phyloP scores from a whole-genome alignment of 2,797 vertebrate genomes.

The Merluccius polli region DNA sequence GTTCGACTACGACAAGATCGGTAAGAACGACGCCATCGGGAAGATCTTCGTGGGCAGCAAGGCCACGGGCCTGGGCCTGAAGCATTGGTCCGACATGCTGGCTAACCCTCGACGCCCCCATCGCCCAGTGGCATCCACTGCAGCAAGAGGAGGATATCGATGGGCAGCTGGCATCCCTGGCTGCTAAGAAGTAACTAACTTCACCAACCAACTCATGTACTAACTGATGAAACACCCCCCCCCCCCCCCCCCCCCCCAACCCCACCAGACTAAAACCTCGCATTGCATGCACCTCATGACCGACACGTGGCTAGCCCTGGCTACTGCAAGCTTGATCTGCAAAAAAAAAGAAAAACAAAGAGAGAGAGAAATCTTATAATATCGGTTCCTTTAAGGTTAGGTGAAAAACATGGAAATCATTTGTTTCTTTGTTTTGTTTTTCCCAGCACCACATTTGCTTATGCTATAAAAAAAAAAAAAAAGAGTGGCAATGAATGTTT shows the following conservation, averaged over 20 bases:
- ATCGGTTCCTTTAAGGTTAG: slow-evolving; percentile 50
- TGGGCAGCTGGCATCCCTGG: slow-evolving; percentile 76
- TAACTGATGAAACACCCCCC: slow-evolving; percentile 69
- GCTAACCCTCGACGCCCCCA: slow-evolving; percentile 93
- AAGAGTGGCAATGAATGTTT: slow-evolving; percentile 41
- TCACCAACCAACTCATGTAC: slow-evolving; percentile 59
- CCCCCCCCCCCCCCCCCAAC: neutral
- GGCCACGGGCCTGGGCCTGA: slow-evolving; percentile 84
- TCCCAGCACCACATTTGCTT: slow-evolving; percentile 49
- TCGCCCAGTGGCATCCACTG: slow-evolving; percentile 95
- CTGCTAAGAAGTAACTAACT: slow-evolving; percentile 85
- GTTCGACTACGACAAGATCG: slow-evolving; percentile 98
- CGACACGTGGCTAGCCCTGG: slow-evolving; percentile 48
- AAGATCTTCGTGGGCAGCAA: slow-evolving; percentile 96
- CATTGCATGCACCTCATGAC: slow-evolving; percentile 37
- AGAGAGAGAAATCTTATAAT: slow-evolving; percentile 57
- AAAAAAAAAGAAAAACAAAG: slow-evolving; percentile 22
- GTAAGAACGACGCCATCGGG: slow-evolving; percentile 97
- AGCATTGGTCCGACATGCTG: slow-evolving; percentile 99
- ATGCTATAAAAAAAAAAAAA: slow-evolving; percentile 43
- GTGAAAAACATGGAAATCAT: slow-evolving; percentile 23
- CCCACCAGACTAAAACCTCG: neutral
- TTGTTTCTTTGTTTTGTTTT: neutral
- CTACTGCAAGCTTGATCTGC: slow-evolving; percentile 57
- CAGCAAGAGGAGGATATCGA: slow-evolving; percentile 97